A percentile compares a stretch with the other conserved stretches of the same genome.
phyloP scores from a whole-genome alignment of 2,113 vertebrate species.

The Onychostruthus taczanowskii region DNA sequence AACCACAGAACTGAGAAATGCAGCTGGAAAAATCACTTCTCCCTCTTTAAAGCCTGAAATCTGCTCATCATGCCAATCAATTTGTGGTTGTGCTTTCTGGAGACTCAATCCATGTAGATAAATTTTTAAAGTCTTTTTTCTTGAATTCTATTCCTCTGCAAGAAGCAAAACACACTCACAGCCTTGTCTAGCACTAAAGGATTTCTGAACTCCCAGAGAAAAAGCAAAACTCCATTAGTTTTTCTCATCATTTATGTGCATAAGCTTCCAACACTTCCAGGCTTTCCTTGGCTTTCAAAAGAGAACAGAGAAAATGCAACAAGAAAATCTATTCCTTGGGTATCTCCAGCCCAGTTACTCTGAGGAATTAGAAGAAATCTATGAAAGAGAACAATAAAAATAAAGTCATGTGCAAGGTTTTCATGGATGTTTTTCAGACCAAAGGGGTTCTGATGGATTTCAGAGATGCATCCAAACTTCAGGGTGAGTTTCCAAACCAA shows the following conservation, averaged over 20 bases:
- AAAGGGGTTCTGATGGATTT: not conserved
- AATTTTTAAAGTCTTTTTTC: not conserved
- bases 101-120: not conserved
- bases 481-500: not conserved
- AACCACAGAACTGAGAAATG: not conserved
- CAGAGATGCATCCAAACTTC: conserved; percentile 27
- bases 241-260: not conserved
- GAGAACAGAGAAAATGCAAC: not conserved
- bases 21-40: not conserved
- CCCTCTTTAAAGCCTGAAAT: not conserved
- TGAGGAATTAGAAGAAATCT: conserved; percentile 22
- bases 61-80: not conserved
- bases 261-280: not conserved
- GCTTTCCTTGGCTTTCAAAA: not conserved
- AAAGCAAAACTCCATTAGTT: not conserved
- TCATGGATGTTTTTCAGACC: not conserved
- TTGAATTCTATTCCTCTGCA: not conserved
- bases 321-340: not conserved
- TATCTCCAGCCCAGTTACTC: conserved; percentile 27
- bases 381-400: not conserved
- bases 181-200: not conserved
- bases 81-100: not conserved
- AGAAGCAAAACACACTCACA: not conserved
- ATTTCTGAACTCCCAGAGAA: not conserved
- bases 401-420: not conserved